Base-by-base conservation (phyloP, 2,888 invertebrate species). In the Prosapia bicincta region DNA sequence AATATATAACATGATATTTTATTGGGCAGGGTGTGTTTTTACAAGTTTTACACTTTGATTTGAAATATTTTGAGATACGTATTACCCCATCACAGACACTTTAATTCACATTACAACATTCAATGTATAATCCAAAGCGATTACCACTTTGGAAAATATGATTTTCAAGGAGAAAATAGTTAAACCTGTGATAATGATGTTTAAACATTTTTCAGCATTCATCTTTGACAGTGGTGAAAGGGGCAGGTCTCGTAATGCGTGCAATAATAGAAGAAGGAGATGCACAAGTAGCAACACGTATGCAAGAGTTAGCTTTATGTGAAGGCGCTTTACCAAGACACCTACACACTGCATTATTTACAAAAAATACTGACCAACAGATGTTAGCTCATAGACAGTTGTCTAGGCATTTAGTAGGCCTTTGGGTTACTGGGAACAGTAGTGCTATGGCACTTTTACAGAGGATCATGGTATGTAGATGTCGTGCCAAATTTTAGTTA, bases 251-350 rank as follows among this genome's bases (percentile, higher is more conserved):
- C 73, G 95, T 99, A 69, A 95, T 99, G 92, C 91, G 98, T 79
- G 99, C 99, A 24, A 90, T 99, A 28, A 98, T 99, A 74, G 99
- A 99, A 86, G 99, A 99, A 85, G 98, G 98, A 1, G 94, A 95
- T 80, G 89, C 92, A n/a, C 93, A 93, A 82, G 93, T 97, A 15
- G 96, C 98, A 0, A 90, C 93, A 30, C 92, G 94, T 82, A 98
- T 99, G 97, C 99, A 98, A 86, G 93, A 95, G 71, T 87, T 99
- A 79, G 97, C 99, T 0, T 86, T 99, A 72, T 96, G 96, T 2
- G 99, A 99, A 86, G 99, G 98, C 2, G 98, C 99, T 0, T 86
- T 99, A 73, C 96, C 98, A 10, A 88, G 96, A 3, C 99, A 99
- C 86, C 87, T 99, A 78, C 87, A 97, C 79, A 91, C 95, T 66